Evolutionary conservation across 2,113 vertebrate species (phyloP), one percentile per base, ranked within the genome.

Genomic region (Dipodomys stephensi): DNA sequence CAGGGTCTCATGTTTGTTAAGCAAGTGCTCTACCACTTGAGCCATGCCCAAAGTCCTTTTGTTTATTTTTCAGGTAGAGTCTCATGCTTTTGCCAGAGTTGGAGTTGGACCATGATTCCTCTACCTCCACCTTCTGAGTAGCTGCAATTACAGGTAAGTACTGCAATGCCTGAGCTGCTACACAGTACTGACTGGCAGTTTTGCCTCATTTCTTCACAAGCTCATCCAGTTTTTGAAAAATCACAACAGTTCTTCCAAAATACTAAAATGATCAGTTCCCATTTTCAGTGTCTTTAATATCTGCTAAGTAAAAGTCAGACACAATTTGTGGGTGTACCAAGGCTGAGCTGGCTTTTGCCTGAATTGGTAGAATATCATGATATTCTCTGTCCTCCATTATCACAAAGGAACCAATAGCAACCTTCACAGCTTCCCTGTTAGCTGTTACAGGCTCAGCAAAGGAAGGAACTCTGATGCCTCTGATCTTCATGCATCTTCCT

Each of bases 191-290:
- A 64, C 39, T 32, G 86, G 28, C 44, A 69, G 49, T 88, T 95
- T 94, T 79, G 25, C 49, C 10, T 95, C 65, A 62, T 16, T 85
- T 84, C 44, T 88, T 92, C 79, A 76, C 65, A 82, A 71, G 30
- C 22, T 94, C 49, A 7, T 76, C 69, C 32, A 62, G 74, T 88
- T 19, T 86, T 93, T 85, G 49, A 86, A 84, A 60, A 79, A 64
- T 65, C 28, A 67, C 49, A 88, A 86, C 16, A 65, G 2, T 74
- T 73, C 62, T 60, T 84, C 46, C 77, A n/a, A 87, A 84, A 81
- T 84, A 53, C 44, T 87, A 67, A 93, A 82, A 15, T 53, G 65
- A 32, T 64, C 20, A 64, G 2, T 46, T 30, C 18, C 64, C 4
- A 62, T 46, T 22, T 62, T 88, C 88, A 82, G 35, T 28, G 10